Evolutionary conservation across 2,113 vertebrate genomes (phyloP).

Genomic region (Tachysurus vachellii): DNA sequence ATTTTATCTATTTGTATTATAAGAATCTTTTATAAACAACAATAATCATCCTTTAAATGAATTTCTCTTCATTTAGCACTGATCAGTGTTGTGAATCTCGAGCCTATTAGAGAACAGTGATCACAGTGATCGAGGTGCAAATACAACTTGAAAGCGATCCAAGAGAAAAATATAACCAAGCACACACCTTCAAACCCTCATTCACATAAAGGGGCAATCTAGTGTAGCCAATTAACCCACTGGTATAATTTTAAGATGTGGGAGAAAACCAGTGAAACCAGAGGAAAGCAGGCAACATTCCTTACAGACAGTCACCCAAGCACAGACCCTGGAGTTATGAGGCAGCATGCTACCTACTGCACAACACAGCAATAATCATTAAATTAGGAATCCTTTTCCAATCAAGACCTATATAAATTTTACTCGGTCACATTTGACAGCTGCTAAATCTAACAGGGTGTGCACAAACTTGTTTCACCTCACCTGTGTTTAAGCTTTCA

Average conservation of each 20-base stretch:
- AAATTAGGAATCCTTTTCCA: background rate
- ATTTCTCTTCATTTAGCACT: background rate
- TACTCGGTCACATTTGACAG: background rate
- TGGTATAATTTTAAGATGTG: background rate
- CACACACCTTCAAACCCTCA: background rate
- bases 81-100: background rate
- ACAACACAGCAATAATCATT: background rate
- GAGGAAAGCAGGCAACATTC: background rate
- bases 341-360: background rate
- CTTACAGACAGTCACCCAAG: background rate
- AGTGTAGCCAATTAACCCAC: background rate
- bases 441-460: background rate
- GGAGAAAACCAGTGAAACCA: background rate
- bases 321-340: background rate
- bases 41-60: background rate
- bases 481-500: conserved; percentile 80
- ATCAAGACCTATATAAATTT: background rate
- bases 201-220: background rate
- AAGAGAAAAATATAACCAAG: background rate
- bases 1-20: background rate
- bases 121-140: background rate
- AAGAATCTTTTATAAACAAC: background rate
- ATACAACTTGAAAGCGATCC: background rate
- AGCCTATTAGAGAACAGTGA: background rate
- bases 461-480: background rate